Percentiles rank a stretch among this genome's conserved stretches.
phyloP scores from a whole-genome alignment of 1,140 invertebrate species.

The Platorchestia sp. region DNA sequence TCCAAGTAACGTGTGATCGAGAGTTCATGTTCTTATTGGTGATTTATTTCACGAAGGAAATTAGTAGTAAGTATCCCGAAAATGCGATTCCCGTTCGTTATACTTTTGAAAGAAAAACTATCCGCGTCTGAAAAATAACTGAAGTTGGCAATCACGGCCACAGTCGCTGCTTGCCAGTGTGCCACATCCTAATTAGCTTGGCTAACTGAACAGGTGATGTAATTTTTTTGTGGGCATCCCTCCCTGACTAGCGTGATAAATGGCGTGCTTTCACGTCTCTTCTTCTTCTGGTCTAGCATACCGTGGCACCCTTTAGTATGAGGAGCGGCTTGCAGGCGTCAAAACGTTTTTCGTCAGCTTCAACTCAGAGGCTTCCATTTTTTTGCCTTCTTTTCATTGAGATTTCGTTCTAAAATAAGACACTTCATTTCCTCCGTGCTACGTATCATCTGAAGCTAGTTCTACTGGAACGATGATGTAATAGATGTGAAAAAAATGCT shows the following conservation, averaged over 20 bases:
- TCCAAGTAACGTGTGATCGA: too few relatives aligned
- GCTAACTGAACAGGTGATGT: background rate
- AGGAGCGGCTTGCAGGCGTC: too few relatives aligned
- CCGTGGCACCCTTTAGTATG: background rate
- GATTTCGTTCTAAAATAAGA: background rate
- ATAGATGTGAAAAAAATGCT: background rate
- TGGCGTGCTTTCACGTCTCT: background rate
- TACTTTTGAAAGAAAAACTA: too few relatives aligned
- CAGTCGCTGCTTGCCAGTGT: background rate
- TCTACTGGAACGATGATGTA: background rate
- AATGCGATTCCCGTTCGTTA: too few relatives aligned
- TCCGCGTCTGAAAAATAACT: too few relatives aligned
- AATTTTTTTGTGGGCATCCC: background rate
- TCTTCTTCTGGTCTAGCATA: background rate
- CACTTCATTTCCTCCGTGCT: background rate
- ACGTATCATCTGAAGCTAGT: background rate
- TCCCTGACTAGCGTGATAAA: background rate
- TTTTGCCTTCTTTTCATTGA: background rate
- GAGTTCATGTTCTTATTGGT: too few relatives aligned
- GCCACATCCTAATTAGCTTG: background rate
- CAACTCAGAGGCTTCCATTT: too few relatives aligned
- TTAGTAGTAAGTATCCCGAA: too few relatives aligned
- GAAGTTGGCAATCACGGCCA: too few relatives aligned
- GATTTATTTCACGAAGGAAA: too few relatives aligned
- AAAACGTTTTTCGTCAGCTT: too few relatives aligned